Evolutionary conservation across 2,113 vertebrate genomes (phyloP).

Genomic region (Apodemus sylvaticus): DNA sequence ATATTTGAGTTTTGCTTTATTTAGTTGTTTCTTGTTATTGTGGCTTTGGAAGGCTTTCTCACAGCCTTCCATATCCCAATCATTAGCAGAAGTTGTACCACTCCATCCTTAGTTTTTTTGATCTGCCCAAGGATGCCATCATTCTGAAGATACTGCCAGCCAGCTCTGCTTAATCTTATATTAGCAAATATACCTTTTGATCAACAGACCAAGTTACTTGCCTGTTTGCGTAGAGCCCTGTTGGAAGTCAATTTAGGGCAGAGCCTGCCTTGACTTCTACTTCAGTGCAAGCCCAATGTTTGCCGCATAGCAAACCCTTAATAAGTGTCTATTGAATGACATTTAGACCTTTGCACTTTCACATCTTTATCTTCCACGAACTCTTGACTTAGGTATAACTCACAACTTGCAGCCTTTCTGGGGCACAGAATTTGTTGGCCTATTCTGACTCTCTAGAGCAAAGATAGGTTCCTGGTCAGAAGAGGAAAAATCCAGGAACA

Average conservation of each 20-base stretch:
- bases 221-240: background rate
- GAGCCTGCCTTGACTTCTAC: background rate
- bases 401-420: background rate
- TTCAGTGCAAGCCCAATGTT: background rate
- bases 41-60: background rate
- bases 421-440: background rate
- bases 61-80: background rate
- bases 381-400: background rate
- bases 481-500: too few species aligned
- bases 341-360: background rate
- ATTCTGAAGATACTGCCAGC: background rate
- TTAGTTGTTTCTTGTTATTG: background rate
- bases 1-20: slow-evolving; percentile 27
- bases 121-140: background rate
- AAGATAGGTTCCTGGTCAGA: too few species aligned
- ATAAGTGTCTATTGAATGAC: background rate
- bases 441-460: background rate
- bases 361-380: background rate
- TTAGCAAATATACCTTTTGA: background rate
- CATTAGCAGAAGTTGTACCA: background rate
- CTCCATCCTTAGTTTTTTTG: background rate
- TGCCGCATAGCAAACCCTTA: background rate
- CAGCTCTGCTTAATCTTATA: background rate
- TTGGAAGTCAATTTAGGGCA: background rate
- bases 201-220: background rate